Evolutionary conservation across 2,797 vertebrate genomes (phyloP), one percentile per base, ranked within the genome.

Genomic region (Dallia pectoralis): DNA sequence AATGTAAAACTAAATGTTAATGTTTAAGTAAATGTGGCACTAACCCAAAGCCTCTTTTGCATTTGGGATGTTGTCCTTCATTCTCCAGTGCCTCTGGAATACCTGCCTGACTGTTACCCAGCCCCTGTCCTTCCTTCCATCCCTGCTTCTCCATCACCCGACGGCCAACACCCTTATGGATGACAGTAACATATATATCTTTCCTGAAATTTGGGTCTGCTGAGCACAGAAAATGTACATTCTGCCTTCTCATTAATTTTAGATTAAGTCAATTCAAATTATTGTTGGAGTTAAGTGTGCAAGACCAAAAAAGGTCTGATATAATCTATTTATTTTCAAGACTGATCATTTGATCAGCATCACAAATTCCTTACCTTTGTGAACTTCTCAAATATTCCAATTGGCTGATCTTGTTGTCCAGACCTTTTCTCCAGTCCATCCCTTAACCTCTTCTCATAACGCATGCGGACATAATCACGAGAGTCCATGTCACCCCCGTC

Each of bases 1-100:
- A 16, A 40, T 1, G 15, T 44, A 11, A n/a, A 67, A 67, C 40
- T 44, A 44, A 9, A 44, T 44, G 1, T 44, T 1, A 44, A 44
- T 18, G 62, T 47, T 2, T 48, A 4, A 1, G 32, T 18, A 62
- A 0, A 16, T 0, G 40, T 74, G 71, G 59, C 51, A 25, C 49
- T 89, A 70, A 99, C 98, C 98, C 98, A 79, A 99, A 92, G 29
- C 98, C 98, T 81, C 94, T 94, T 87, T 96, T 99, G 87, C 97
- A 99, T 61, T 89, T 92, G 25, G 98, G 98, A 88, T 97, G 92
- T 87, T 98, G 97, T 0, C 97, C 98, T 0, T 99, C 96, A 0
- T 84, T 94, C 40, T 95, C 96, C 76, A 99, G 89, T 4, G 97
- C 97, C 61, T 97, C 95, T 0, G 95, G 44, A 27, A 97, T 95